Evolutionary conservation across 2,797 vertebrate genomes (phyloP).

Genomic region (Tenualosa ilisha): DNA sequence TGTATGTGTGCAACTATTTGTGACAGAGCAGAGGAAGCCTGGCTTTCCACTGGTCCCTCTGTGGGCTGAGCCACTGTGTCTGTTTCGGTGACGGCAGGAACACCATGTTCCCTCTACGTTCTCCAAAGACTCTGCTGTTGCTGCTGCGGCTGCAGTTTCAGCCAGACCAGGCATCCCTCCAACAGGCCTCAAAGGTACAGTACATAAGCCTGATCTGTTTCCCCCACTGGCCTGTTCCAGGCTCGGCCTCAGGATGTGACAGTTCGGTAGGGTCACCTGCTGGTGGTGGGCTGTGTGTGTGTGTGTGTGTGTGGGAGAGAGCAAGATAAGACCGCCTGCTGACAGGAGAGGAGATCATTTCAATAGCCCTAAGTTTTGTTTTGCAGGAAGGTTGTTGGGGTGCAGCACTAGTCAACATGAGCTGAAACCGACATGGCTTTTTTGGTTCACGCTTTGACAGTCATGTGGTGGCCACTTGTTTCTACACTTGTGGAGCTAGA

Average conservation of each 20-base stretch:
- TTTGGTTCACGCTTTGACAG: neutral
- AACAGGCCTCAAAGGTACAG: neutral
- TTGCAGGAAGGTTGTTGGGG: neutral
- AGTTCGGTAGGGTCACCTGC: neutral
- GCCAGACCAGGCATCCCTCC: neutral
- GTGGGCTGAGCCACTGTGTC: neutral
- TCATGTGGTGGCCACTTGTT: slow-evolving; percentile 3
- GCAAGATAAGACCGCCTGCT: slow-evolving; percentile 14
- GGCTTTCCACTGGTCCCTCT: neutral
- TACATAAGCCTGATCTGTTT: neutral
- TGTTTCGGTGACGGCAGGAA: slow-evolving; percentile 31
- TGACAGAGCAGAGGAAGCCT: neutral
- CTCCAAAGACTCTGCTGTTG: neutral
- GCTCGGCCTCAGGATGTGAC: neutral
- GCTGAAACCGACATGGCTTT: neutral
- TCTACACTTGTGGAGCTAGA: neutral
- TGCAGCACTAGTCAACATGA: neutral
- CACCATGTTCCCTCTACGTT: slow-evolving; percentile 40
- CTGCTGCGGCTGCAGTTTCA: neutral
- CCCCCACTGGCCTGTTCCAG: neutral
- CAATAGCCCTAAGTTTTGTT: neutral
- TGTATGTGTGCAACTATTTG: neutral
- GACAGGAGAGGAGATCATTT: neutral
- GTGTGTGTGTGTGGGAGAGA: slow-evolving; percentile 31
- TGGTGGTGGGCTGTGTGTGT: slow-evolving; percentile 26